These are phyloP conservation scores for Morpho deidamia DNA, from an alignment of 2,888 invertebrate genomes.

Conservation along the genomic window DNA sequence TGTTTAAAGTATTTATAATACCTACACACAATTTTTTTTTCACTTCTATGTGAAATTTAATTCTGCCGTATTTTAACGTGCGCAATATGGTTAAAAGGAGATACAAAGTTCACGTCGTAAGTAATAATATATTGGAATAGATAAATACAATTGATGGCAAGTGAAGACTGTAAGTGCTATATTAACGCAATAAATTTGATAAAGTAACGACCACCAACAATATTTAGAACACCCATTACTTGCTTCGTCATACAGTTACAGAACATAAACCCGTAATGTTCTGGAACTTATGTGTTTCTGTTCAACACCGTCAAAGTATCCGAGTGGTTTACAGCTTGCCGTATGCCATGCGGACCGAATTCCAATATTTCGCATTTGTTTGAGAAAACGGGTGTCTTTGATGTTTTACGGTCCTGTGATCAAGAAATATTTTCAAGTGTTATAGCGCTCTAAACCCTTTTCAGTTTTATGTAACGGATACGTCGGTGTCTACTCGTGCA, in stretches of 20 bases:
- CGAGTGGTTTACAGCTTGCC: constrained; percentile 28
- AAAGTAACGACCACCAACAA: constrained; percentile 11
- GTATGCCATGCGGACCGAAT: constrained; percentile 22
- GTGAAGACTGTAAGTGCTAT: background rate
- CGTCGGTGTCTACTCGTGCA: background rate
- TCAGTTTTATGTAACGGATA: background rate
- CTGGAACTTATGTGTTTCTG: constrained; percentile 26
- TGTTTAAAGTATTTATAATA: no score
- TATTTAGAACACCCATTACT: constrained; percentile 33
- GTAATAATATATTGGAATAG: no score
- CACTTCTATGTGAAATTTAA: no score
- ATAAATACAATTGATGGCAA: no score
- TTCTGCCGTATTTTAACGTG: no score
- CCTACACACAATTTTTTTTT: no score
- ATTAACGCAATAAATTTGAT: constrained; percentile 1
- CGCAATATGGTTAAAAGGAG: no score
- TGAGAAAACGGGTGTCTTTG: constrained; percentile 19
- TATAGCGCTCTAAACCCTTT: background rate
- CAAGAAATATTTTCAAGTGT: background rate
- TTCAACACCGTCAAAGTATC: constrained; percentile 32
- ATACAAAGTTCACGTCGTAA: no score
- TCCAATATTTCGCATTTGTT: constrained; percentile 24
- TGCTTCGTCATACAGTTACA: constrained; percentile 34
- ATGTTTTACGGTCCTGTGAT: background rate
- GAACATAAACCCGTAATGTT: constrained; percentile 33